A percentile compares a stretch with the other conserved stretches of the same genome.
Conservation (phyloP, 2,113 vertebrate genomes). For the Anguilla japonica region DNA sequence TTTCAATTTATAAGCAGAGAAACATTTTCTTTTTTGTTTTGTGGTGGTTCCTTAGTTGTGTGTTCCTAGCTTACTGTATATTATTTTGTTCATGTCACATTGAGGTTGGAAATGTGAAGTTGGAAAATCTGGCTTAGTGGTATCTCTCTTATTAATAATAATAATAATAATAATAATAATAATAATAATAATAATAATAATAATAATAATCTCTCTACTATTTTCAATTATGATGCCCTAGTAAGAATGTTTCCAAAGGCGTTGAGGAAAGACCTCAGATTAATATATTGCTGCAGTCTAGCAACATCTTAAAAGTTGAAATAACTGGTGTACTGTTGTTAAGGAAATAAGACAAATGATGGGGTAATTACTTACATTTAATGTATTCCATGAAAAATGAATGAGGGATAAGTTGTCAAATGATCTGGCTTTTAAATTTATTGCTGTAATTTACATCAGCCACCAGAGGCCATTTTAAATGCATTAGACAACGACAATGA, state of each 20-base stretch:
- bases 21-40: too few relatives aligned
- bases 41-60: too few relatives aligned
- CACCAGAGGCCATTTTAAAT: slow-evolving; percentile 42
- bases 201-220: too few relatives aligned
- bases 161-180: too few relatives aligned
- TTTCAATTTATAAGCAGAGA: too few relatives aligned
- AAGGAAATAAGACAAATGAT: slow-evolving; percentile 40
- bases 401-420: slow-evolving; percentile 48
- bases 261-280: slow-evolving; percentile 37
- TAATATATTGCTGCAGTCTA: slow-evolving; percentile 27
- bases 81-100: too few relatives aligned
- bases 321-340: slow-evolving; percentile 42
- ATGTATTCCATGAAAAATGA: slow-evolving; percentile 53
- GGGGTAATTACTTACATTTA: slow-evolving; percentile 47
- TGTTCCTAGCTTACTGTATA: too few relatives aligned
- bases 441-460: slow-evolving; percentile 49
- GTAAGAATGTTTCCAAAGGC: slow-evolving; percentile 9
- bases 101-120: too few relatives aligned
- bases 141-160: too few relatives aligned
- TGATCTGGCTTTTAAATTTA: slow-evolving; percentile 51
- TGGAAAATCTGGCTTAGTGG: too few relatives aligned
- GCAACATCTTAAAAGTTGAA: slow-evolving; percentile 45
- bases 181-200: too few relatives aligned
- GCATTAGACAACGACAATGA: slow-evolving; percentile 17
- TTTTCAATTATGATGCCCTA: not conserved